Conservation (phyloP, 2,797 vertebrate species). For the Todus mexicanus region DNA sequence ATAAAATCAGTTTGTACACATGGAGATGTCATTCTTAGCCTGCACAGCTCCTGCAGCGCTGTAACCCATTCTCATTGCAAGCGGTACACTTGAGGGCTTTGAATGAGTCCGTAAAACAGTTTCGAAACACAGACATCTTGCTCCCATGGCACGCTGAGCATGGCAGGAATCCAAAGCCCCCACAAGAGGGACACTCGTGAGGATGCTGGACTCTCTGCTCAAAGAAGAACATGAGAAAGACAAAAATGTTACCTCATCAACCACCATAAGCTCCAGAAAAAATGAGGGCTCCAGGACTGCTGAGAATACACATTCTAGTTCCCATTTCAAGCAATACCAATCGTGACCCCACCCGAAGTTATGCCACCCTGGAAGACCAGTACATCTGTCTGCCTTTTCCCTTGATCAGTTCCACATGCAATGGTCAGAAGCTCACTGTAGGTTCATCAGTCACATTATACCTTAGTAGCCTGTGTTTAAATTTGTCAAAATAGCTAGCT, state of each 20-base stretch:
- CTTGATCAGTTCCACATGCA: not conserved
- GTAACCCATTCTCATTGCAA: slow-evolving; percentile 97
- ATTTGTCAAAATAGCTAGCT: not conserved
- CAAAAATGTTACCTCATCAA: not conserved
- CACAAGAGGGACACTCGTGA: slow-evolving; percentile 88
- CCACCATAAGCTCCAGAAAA: not conserved
- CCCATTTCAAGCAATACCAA: not conserved
- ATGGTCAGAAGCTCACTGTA: not conserved
- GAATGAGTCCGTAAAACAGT: slow-evolving; percentile 98
- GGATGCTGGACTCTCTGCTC: slow-evolving; percentile 92
- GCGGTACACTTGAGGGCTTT: slow-evolving; percentile 97
- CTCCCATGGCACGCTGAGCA: slow-evolving; percentile 98
- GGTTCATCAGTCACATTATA: not conserved
- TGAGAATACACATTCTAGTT: not conserved
- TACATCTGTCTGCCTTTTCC: not conserved
- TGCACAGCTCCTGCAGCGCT: slow-evolving; percentile 88
- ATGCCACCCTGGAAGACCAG: not conserved
- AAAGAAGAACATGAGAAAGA: not conserved
- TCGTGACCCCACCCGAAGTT: not conserved
- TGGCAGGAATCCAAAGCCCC: slow-evolving; percentile 93
- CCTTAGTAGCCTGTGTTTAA: not conserved
- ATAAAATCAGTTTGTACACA: not conserved
- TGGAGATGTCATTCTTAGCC: not conserved
- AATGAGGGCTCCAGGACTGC: not conserved
- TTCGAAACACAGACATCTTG: slow-evolving; percentile 98